Evolutionary conservation across 1,140 invertebrate species (phyloP), one percentile per base, ranked within the genome.

Genomic region (Druon quercuslanigerum): DNA sequence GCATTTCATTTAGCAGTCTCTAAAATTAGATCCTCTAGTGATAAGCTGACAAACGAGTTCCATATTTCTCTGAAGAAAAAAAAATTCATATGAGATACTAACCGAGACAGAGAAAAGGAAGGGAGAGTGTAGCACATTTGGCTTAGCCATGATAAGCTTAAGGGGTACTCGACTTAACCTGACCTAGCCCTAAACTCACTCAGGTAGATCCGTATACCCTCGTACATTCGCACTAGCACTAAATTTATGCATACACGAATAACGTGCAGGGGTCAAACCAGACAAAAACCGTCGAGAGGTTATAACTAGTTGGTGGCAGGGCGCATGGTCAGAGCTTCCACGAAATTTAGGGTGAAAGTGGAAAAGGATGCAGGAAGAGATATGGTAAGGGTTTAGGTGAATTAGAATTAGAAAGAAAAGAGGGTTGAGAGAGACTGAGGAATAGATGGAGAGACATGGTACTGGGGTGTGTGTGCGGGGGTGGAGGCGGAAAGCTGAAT

Each of bases 401-500:
- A 72, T 50, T 51, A 50, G 71, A 46, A 50, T 7, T 8, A 14
- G 71, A 51, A 19, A 50, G 46, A 46, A 6, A 19, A 19, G 11
- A 46, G 1, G 51, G 16, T 46, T 51, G 70, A 51, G 76, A 78
- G 70, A 60, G 50, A 25, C 51, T 50, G 50, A 25, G 51, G 79
- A 25, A 75, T 17, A 79, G 77, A 79, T 50, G 60, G 51, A 73
- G 71, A 71, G 17, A 66, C 50, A 73, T 33, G 54, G 3, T 11
- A 70, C 57, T 16, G 1, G 51, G 50, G 16, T 25, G 11, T 52
- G 70, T 17, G 73, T 16, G 76, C 78, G 73, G 75, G 75, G 73
- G 72, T n/a, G 50, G 74, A 78, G 70, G 74, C 76, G 82, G 80
- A 76, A 82, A 83, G 83, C 82, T 89, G 89, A 89, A 88, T 88